Conservation (phyloP, 2,888 invertebrate genomes). For the Pristionchus maxplancki region DNA sequence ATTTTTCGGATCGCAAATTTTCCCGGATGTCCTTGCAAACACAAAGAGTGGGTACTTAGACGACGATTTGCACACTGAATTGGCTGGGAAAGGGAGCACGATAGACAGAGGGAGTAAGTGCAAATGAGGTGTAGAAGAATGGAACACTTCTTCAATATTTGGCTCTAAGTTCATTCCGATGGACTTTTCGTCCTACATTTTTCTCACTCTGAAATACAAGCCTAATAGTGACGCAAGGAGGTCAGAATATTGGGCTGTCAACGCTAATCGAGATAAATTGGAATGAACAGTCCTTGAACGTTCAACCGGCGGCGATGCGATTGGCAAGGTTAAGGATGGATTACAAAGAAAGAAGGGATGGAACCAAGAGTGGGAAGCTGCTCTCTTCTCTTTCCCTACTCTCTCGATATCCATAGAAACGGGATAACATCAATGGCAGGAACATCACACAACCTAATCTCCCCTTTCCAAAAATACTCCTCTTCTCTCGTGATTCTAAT, state of each 20-base stretch:
- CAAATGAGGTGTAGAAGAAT: neutral
- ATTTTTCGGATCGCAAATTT: neutral
- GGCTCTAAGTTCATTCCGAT: too few relatives aligned
- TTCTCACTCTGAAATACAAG: too few relatives aligned
- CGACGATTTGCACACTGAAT: conserved; percentile 1
- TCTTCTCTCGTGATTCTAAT: neutral
- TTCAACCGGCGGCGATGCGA: neutral
- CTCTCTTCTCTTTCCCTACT: neutral
- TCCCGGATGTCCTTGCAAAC: conserved; percentile 1
- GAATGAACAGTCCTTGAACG: conserved; percentile 8
- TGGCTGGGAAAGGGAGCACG: neutral
- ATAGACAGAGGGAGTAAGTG: neutral
- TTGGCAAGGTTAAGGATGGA: conserved; percentile 7
- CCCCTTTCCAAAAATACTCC: neutral
- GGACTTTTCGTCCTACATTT: too few relatives aligned
- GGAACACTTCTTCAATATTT: too few relatives aligned
- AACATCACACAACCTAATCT: neutral
- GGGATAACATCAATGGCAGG: neutral
- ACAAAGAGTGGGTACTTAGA: neutral
- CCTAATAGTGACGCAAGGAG: too few relatives aligned
- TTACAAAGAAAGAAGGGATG: neutral
- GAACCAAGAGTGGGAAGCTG: neutral
- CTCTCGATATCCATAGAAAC: neutral
- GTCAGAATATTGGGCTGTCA: too few relatives aligned
- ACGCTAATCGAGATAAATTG: neutral